phyloP scores from a whole-genome alignment of 37 sponge, comb jelly and placozoan species.

The Chondrosia reniformis region DNA sequence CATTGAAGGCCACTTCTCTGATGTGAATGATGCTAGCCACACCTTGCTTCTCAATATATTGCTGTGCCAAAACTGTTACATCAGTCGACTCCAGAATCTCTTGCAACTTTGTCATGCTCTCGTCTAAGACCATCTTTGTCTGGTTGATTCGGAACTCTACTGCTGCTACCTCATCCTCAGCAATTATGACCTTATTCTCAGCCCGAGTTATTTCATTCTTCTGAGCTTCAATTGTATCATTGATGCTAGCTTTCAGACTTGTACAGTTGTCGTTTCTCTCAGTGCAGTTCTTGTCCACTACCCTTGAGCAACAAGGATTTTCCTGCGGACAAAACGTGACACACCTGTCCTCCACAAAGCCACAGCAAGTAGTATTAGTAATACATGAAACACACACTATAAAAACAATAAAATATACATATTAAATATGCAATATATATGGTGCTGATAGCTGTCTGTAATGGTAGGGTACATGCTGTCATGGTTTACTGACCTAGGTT shows the following conservation, averaged over 20 bases:
- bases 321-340: not conserved
- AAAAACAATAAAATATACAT: not conserved
- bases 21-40: not conserved
- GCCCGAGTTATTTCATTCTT: not conserved
- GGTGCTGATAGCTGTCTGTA: not conserved
- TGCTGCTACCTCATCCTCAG: constrained; percentile 7
- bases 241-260: not conserved
- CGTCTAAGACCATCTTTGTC: not conserved
- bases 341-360: not conserved
- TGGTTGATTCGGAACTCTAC: constrained; percentile 6
- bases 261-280: not conserved
- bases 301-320: not conserved
- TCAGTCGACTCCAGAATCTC: not conserved
- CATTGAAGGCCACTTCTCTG: constrained; percentile 20
- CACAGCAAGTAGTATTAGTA: not conserved
- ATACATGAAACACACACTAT: constrained; percentile 5
- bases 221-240: constrained; percentile 7
- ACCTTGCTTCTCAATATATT: not conserved
- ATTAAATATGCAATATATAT: not conserved
- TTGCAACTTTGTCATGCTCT: not conserved
- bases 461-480: not conserved
- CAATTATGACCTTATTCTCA: not conserved
- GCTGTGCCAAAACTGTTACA: constrained; percentile 2
- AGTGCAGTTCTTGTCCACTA: not conserved
- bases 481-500: not conserved